Conservation (phyloP, 2,113 vertebrate species). For the Holacanthus passer region DNA sequence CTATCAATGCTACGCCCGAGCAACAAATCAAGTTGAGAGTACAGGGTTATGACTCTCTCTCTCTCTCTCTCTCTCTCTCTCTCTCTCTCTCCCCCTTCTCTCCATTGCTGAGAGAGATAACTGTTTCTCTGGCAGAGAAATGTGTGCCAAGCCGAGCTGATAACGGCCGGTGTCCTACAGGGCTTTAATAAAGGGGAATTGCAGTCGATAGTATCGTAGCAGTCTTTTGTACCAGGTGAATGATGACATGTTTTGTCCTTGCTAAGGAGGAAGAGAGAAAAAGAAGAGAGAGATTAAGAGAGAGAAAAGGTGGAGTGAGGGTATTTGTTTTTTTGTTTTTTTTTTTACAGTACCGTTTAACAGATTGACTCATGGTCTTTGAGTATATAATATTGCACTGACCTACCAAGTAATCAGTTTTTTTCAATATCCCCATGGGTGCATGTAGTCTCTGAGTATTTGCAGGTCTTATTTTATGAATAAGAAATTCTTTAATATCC, state of each 20-base stretch:
- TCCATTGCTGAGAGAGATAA: slow-evolving; percentile 44
- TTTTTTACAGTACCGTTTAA: slow-evolving; percentile 15
- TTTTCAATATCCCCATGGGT: not conserved
- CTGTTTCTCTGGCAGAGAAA: slow-evolving; percentile 46
- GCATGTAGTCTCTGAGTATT: not conserved
- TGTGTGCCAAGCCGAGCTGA: slow-evolving; percentile 62
- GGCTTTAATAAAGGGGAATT: slow-evolving; percentile 60
- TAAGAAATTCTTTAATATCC: not conserved
- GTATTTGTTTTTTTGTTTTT: not conserved
- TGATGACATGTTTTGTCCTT: slow-evolving; percentile 58
- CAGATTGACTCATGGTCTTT: slow-evolving; percentile 11
- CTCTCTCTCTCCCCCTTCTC: too few species aligned
- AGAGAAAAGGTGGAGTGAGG: not conserved
- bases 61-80: not conserved
- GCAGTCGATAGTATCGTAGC: slow-evolving; percentile 50
- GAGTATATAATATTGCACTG: not conserved
- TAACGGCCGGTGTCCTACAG: slow-evolving; percentile 59
- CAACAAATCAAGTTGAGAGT: slow-evolving; percentile 32
- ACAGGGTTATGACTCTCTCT: slow-evolving; percentile 6
- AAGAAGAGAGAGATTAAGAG: slow-evolving; percentile 9
- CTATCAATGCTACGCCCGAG: too few species aligned
- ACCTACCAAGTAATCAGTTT: not conserved
- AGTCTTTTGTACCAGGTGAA: slow-evolving; percentile 46
- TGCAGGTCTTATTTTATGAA: slow-evolving; percentile 1
- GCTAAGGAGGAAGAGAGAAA: slow-evolving; percentile 26